A percentile compares a stretch with the other conserved stretches of the same genome.
Evolutionary conservation across 1,140 invertebrate species (phyloP).

Genomic region (Nilaparvata lugens): DNA sequence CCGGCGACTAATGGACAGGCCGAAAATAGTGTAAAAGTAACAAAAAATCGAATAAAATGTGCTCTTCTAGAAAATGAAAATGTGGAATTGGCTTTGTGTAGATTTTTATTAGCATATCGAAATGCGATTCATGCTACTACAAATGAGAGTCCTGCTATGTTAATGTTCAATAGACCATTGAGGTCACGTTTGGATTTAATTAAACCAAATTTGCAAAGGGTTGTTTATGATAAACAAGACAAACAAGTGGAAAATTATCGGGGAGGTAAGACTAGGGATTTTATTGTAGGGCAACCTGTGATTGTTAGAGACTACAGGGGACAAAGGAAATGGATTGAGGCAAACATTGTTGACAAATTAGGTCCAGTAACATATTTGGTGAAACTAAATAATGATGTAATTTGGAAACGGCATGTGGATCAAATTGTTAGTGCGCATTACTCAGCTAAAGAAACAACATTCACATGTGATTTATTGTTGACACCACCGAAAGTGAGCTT

Average conservation of each 20-base stretch:
- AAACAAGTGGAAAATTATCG: no score
- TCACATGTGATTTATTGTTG: no score
- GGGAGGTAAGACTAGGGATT: neutral
- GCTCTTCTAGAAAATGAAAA: neutral
- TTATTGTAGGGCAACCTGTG: neutral
- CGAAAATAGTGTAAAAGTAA: conserved; percentile 18
- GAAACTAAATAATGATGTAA: neutral
- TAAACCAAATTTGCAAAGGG: neutral
- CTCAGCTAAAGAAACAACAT: no score
- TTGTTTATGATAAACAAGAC: no score
- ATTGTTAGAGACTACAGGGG: neutral
- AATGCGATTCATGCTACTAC: conserved; percentile 2
- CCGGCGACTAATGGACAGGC: conserved; percentile 22
- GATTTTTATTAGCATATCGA: conserved; percentile 15
- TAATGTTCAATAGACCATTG: neutral
- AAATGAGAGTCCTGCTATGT: neutral
- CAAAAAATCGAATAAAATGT: conserved; percentile 20
- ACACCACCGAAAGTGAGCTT: no score
- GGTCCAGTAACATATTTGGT: neutral
- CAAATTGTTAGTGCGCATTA: neutral
- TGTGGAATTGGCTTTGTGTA: conserved; percentile 11
- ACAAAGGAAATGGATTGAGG: neutral
- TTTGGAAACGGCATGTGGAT: neutral
- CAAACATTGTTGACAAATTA: neutral
- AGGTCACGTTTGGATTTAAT: neutral